Evolutionary conservation across 2,888 invertebrate genomes (phyloP), one percentile per base, ranked within the genome.

Genomic region (Aphodius sticticus): DNA sequence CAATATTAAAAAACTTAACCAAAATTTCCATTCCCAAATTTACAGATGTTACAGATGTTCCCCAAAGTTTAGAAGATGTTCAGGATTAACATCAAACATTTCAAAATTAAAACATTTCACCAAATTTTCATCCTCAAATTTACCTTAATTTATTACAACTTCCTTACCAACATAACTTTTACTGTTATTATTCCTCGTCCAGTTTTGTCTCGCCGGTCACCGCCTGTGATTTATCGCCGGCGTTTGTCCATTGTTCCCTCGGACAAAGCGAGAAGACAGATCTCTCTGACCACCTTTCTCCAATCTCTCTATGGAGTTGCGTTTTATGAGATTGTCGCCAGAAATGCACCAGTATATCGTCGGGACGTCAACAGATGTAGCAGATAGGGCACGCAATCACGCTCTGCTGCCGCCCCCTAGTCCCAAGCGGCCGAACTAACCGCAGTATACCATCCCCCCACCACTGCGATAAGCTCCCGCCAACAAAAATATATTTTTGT

Each of bases 181-280:
- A 53, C 53, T 53, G 53, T 53, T 53, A 53, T 53, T 53, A 53
- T 53, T 53, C 53, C 53, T 53, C 53, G 53, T 53, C 53, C 53
- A 9, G 53, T 53, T 9, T 9, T 53, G 53, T 12, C 53, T 53
- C 53, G 53, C 12, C 6, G 53, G 53, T 3, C 53, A 5, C 2
- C 53, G 12, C 53, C 4, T 12, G 53, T 53, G 53, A 53, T 53
- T 53, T 53, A 53, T 53, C 7, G 53, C 12, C 53, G 53, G 12
- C 53, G 53, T 53, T 53, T 53, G 53, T 53, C 53, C 53, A 53
- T 53, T 53, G 53, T 53, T 53, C 53, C 2, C 53, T 7, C 12
- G 53, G 53, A 53, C 53, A 53, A 53, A 53, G 53, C 53, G 53
- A 53, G 53, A 53, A 53, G 53, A 9, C 53, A 5, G 53, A 53